Evolutionary conservation across 2,888 invertebrate genomes (phyloP).

Genomic region (Chirona hameri): DNA sequence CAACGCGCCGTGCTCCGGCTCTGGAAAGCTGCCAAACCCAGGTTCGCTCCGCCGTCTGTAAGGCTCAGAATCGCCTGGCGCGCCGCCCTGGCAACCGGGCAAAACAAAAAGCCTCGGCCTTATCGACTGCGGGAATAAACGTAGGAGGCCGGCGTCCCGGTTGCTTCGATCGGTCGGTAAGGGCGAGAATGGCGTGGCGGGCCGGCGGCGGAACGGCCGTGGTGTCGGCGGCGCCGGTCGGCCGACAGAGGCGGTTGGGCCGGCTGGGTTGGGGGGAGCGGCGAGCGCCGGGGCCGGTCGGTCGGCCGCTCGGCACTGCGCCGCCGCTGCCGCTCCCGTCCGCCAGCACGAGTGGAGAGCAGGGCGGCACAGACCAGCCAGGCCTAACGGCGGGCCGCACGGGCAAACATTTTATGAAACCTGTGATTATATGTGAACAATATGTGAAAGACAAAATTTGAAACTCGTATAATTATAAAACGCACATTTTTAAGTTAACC

Average conservation of each 20-base stretch:
- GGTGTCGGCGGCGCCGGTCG: not conserved
- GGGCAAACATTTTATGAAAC: no score
- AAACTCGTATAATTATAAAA: no score
- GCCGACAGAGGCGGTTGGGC: slow-evolving; percentile 5
- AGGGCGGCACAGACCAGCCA: not conserved
- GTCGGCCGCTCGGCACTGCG: not conserved
- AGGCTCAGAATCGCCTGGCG: not conserved
- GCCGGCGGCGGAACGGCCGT: not conserved
- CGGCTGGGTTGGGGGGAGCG: not conserved
- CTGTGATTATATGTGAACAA: no score
- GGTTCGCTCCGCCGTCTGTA: not conserved
- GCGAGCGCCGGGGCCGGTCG: not conserved
- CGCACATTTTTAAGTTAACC: no score
- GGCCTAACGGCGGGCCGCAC: no score
- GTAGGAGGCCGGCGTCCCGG: slow-evolving; percentile 25
- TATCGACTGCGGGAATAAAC: slow-evolving; percentile 24
- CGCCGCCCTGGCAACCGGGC: slow-evolving; percentile 12
- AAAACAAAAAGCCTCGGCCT: slow-evolving; percentile 9
- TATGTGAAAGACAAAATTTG: no score
- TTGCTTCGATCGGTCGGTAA: not conserved
- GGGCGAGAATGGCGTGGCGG: slow-evolving; percentile 7
- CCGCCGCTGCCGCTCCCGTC: not conserved
- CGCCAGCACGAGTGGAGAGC: not conserved
- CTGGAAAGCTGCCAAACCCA: slow-evolving; percentile 23
- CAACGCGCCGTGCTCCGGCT: not conserved